Evolutionary conservation across 2,888 invertebrate species (phyloP).

Genomic region (Atethmia centrago): DNA sequence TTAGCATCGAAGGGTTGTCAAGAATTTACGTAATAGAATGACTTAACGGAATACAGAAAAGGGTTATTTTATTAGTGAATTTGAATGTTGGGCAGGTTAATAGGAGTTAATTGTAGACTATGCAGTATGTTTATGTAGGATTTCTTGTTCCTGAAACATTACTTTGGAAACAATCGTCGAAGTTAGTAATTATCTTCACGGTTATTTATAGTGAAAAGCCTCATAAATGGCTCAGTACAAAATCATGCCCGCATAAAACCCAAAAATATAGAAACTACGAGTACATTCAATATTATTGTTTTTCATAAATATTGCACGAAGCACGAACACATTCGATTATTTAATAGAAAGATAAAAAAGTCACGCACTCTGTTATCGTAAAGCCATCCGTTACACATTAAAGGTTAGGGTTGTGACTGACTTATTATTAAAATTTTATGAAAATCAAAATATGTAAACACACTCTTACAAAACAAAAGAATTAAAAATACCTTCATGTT

Average conservation of each 20-base stretch:
- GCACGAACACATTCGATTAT: slow-evolving; percentile 13
- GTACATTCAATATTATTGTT: slow-evolving; percentile 4
- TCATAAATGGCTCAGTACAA: neutral
- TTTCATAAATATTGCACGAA: neutral
- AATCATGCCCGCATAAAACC: neutral
- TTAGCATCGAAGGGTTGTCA: slow-evolving; percentile 44
- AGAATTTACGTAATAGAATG: slow-evolving; percentile 53
- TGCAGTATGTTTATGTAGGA: neutral
- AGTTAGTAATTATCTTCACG: neutral
- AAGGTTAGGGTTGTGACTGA: no score
- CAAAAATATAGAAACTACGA: neutral
- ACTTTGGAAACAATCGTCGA: neutral
- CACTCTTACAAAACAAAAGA: no score
- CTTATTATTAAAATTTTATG: no score
- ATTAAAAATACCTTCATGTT: no score
- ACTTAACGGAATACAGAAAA: slow-evolving; percentile 29
- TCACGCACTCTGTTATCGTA: slow-evolving; percentile 25
- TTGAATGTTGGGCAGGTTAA: slow-evolving; percentile 38
- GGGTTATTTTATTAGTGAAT: slow-evolving; percentile 31
- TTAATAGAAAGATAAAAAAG: slow-evolving; percentile 34
- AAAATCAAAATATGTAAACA: no score
- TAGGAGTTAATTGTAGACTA: slow-evolving; percentile 12
- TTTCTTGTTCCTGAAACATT: neutral
- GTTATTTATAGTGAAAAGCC: neutral
- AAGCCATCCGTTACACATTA: no score